Conservation (phyloP, 2,113 vertebrate species). For the Lophotis ruficrista region DNA sequence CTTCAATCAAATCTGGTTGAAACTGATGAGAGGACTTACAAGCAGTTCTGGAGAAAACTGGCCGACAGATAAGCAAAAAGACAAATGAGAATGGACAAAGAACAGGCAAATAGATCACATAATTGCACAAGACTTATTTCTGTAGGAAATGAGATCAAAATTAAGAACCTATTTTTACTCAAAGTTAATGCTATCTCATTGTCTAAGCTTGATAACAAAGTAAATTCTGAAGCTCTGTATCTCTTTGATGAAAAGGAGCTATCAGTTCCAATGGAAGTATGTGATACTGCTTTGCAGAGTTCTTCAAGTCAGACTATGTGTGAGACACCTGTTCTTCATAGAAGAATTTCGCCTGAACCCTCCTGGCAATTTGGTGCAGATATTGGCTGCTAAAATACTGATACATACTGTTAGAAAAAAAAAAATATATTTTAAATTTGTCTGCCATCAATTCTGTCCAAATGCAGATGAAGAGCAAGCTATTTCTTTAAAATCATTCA, state of each 20-base stretch:
- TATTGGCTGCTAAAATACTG: neutral
- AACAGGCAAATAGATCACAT: neutral
- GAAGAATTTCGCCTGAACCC: neutral
- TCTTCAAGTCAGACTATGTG: neutral
- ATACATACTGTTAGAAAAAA: neutral
- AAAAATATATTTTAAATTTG: neutral
- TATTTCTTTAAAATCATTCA: neutral
- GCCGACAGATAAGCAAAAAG: neutral
- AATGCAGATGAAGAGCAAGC: neutral
- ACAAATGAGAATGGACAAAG: neutral
- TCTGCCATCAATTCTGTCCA: neutral
- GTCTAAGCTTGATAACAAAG: neutral
- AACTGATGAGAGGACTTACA: neutral
- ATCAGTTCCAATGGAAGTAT: neutral
- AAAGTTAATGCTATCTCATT: neutral
- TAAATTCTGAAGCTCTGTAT: neutral
- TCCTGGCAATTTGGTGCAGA: neutral
- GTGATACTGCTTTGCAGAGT: neutral
- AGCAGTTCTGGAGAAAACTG: neutral
- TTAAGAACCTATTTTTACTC: neutral
- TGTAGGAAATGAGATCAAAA: neutral
- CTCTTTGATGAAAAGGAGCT: neutral
- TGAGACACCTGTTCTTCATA: neutral
- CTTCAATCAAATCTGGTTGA: neutral
- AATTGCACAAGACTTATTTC: neutral